A percentile compares a stretch with the other conserved stretches of the same genome.
Evolutionary conservation across 2,888 invertebrate genomes (phyloP).

Genomic region (Hydrotaea cyrtoneurina): DNA sequence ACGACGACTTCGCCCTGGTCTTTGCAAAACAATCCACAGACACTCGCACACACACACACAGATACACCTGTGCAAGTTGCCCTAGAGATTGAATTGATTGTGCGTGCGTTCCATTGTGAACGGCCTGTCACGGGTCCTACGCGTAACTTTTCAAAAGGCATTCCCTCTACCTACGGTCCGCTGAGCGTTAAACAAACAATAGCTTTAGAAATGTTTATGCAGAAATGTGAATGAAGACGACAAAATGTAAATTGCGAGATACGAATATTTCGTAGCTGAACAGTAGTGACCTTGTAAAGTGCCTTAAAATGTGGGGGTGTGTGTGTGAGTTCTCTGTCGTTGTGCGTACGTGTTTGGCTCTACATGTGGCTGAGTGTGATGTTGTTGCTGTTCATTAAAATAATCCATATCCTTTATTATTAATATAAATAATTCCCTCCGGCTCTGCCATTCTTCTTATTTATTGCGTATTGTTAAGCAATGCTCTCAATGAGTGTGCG

Average conservation of each 20-base stretch:
- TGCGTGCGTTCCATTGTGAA: no score
- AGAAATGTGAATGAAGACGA: background rate
- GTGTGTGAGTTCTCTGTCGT: background rate
- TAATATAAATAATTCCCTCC: constrained; percentile 25
- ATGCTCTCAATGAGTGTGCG: background rate
- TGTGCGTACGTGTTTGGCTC: background rate
- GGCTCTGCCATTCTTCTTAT: constrained; percentile 24
- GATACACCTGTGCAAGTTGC: no score
- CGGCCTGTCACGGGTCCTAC: no score
- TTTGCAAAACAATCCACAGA: no score
- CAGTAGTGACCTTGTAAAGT: constrained; percentile 12
- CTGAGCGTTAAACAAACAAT: background rate
- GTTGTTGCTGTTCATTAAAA: constrained; percentile 1
- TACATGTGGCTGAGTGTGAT: background rate
- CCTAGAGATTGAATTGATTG: no score
- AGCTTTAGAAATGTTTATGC: background rate
- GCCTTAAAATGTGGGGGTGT: background rate
- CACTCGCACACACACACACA: no score
- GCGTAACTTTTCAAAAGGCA: no score
- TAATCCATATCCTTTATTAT: constrained; percentile 23
- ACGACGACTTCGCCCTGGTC: no score
- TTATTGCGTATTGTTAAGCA: constrained; percentile 32
- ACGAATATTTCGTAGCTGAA: background rate
- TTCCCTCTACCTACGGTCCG: background rate
- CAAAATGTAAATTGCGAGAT: background rate